These are phyloP conservation scores for Trochalopteron elliotii DNA, from an alignment of 2,113 vertebrate species.

Conservation along the genomic window DNA sequence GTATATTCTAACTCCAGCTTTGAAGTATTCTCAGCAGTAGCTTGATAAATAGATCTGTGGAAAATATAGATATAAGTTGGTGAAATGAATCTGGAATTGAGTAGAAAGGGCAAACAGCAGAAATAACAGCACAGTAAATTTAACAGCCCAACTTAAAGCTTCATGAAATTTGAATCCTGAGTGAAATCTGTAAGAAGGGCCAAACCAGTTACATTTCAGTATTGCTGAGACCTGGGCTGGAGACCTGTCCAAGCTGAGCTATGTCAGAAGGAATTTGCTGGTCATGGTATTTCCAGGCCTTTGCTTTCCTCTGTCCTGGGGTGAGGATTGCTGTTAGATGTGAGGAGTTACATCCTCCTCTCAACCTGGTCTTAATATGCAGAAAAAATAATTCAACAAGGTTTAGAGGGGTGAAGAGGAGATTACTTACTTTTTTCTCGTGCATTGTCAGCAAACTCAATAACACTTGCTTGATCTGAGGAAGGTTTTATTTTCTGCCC, in stretches of 20 bases:
- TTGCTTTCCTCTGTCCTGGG: background rate
- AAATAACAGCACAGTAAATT: background rate
- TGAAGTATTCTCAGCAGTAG: constrained; percentile 1
- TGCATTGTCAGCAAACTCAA: background rate
- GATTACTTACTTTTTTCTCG: background rate
- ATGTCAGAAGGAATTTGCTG: background rate
- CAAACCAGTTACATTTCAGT: background rate
- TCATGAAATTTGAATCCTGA: background rate
- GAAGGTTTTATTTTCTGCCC: background rate
- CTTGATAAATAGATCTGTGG: constrained; percentile 6
- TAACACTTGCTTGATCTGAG: background rate
- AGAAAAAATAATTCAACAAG: background rate
- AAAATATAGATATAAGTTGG: background rate
- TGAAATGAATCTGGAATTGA: background rate
- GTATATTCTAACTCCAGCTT: background rate
- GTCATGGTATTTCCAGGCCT: background rate
- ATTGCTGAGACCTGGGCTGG: background rate
- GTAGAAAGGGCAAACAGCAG: background rate
- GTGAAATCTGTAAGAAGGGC: background rate
- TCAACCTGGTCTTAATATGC: background rate
- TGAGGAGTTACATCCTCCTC: background rate
- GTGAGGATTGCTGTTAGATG: background rate
- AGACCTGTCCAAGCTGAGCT: background rate
- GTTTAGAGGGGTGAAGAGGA: background rate
- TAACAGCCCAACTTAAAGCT: background rate